Evolutionary conservation across 2,797 vertebrate species (phyloP), one percentile per base, ranked within the genome.

Genomic region (Megalops cyprinoides): DNA sequence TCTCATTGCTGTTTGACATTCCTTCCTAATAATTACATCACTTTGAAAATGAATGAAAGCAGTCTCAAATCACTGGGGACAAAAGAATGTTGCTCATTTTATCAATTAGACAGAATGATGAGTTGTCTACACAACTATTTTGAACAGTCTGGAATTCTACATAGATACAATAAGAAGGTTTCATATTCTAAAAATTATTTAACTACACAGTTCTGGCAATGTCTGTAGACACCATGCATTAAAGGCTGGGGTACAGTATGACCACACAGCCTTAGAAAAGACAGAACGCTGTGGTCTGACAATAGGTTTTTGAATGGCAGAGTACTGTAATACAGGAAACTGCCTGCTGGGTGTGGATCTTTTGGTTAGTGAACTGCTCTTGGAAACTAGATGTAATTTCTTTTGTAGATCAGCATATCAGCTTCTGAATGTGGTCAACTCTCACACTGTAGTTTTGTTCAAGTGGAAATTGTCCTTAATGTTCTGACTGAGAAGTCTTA

Each of bases 101-200:
- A 77, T 87, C 91, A 91, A 90, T 91, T 90, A 87, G 87, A 90
- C 82, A 83, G 67, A 81, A 78, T 65, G 74, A 83, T 51, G 87
- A 18, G 12, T 88, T 81, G 62, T 86, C 42, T 76, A 76, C 79
- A 84, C 80, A 79, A 75, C n/a, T n/a, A n/a, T 78, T 53, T 76
- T n/a, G 34, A 84, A 83, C 81, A 69, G 79, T 77, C 20, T 48
- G 81, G 73, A 79, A 77, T 75, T 88, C 84, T 84, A 31, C 37
- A 34, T 20, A 37, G n/a, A 28, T 60, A 31, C 58, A 60, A 34
- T 65, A 31, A 28, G 31, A 34, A n/a, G 31, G 15, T 18, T 37
- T 15, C 37, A 18, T 37, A 65, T 65, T 7, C 31, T 37, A 65
- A 34, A 53, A 53, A n/a, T n/a, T n/a, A n/a, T n/a, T n/a, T n/a